Evolutionary conservation across 2,113 vertebrate genomes (phyloP), one percentile per base, ranked within the genome.

Genomic region (Phoxinus phoxinus): DNA sequence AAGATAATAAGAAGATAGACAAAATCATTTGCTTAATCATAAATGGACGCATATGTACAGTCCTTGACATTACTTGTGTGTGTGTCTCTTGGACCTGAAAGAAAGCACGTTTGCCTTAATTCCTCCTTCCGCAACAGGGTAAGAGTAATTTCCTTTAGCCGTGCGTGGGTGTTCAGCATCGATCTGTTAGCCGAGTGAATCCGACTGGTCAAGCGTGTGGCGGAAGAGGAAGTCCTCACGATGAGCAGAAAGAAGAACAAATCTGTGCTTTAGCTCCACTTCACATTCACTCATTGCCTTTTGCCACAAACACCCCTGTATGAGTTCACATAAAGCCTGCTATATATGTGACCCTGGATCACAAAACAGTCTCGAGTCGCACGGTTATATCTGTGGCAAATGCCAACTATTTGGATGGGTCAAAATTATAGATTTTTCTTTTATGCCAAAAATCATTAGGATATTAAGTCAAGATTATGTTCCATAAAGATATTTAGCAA

Each of bases 101-200:
- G 89, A 87, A 77, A 88, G 85, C 74, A 79, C 30, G 77, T 78
- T 85, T 78, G 81, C 82, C 80, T 79, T 91, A 79, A 15, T 74
- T 73, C 61, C 84, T 67, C 85, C 15, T 11, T 86, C 84, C 78
- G 87, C 87, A 91, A 90, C 91, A 69, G 81, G 86, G 89, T 88
- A 86, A 86, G 89, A 90, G 90, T 92, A 91, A 92, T 92, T 90
- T 91, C 84, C 92, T 93, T 92, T 92, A 83, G 88, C 90, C 69
- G 85, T 76, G 67, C 80, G 71, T 73, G 87, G 91, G 88, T 90
- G 83, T 90, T 90, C 90, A 46, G 74, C 86, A 93, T 94, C 65
- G 92, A 94, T 93, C 88, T 88, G 85, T 82, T 90, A 78, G 85
- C 84, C 86, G 79, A 82, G 84, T 84, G 67, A 87, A 89, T 92